Percentiles rank a stretch among this genome's conserved stretches.
These are phyloP conservation scores for Arizona elegans DNA, from an alignment of 2,113 vertebrate species.

Conservation along the genomic window DNA sequence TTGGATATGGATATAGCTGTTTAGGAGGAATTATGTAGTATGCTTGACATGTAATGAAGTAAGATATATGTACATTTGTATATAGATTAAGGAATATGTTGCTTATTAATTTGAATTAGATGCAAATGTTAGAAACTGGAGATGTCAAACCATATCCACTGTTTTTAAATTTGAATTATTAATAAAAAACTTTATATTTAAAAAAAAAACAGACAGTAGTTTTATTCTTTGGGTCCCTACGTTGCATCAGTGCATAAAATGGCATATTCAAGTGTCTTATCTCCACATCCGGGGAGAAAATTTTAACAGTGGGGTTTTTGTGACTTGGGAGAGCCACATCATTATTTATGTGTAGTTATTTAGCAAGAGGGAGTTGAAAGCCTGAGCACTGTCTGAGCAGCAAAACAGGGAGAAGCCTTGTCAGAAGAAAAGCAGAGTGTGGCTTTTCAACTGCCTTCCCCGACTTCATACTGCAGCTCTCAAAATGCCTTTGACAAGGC, in stretches of 20 bases:
- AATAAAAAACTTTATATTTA: too few relatives aligned
- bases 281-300: neutral
- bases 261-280: neutral
- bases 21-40: too few relatives aligned
- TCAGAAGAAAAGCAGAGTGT: rapidly evolving
- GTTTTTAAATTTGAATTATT: too few relatives aligned
- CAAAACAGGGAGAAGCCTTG: rapidly evolving
- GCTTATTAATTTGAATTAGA: too few relatives aligned
- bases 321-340: neutral
- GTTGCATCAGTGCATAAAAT: neutral
- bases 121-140: too few relatives aligned
- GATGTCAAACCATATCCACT: too few relatives aligned
- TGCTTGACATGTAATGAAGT: too few relatives aligned
- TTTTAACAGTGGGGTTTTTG: neutral
- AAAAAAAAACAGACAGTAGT: neutral
- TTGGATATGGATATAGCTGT: too few relatives aligned
- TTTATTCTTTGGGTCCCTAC: neutral
- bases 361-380: neutral
- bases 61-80: too few relatives aligned
- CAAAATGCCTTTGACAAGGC: neutral
- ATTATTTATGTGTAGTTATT: neutral
- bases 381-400: neutral
- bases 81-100: too few relatives aligned
- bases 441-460: too few relatives aligned
- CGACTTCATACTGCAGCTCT: neutral